phyloP scores from a whole-genome alignment of 2,888 invertebrate species.

The Blastobasis adustella region DNA sequence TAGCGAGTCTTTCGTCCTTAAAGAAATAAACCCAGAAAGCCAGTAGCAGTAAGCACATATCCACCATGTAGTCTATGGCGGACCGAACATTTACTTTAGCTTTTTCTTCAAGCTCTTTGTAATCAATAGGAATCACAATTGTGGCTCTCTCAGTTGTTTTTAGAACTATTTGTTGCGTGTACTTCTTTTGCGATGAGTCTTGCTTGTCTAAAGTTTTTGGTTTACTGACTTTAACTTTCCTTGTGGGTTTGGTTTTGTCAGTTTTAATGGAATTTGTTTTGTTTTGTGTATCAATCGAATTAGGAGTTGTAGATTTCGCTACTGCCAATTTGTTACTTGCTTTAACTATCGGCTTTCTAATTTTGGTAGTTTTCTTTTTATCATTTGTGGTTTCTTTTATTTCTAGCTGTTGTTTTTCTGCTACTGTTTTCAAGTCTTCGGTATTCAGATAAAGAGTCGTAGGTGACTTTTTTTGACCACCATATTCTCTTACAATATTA shows the following conservation, averaged over 20 bases:
- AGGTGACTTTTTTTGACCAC: constrained; percentile 63
- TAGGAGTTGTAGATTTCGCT: constrained; percentile 25
- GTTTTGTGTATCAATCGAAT: constrained; percentile 22
- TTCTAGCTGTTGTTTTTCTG: constrained; percentile 60
- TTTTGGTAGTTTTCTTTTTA: constrained; percentile 27
- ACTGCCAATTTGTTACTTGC: constrained; percentile 24
- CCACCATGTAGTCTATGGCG: constrained; percentile 82
- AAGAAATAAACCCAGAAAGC: constrained; percentile 89
- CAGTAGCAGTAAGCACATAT: constrained; percentile 82
- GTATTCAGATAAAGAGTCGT: constrained; percentile 76
- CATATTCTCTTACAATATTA: constrained; percentile 84
- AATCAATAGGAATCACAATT: constrained; percentile 64
- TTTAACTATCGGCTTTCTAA: constrained; percentile 25
- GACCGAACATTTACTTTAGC: constrained; percentile 81
- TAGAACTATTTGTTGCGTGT: constrained; percentile 44
- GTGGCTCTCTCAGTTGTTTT: constrained; percentile 61
- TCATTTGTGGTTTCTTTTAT: constrained; percentile 36
- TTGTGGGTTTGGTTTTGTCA: constrained; percentile 20
- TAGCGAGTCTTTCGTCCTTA: constrained; percentile 85
- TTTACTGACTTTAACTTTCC: constrained; percentile 11
- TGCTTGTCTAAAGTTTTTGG: constrained; percentile 20
- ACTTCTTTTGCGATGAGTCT: constrained; percentile 31
- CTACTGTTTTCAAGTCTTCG: constrained; percentile 76
- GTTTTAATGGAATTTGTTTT: constrained; percentile 17
- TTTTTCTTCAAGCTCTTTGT: constrained; percentile 74